Evolutionary conservation across 2,888 invertebrate genomes (phyloP).

Genomic region (Strigamia transsilvanica): DNA sequence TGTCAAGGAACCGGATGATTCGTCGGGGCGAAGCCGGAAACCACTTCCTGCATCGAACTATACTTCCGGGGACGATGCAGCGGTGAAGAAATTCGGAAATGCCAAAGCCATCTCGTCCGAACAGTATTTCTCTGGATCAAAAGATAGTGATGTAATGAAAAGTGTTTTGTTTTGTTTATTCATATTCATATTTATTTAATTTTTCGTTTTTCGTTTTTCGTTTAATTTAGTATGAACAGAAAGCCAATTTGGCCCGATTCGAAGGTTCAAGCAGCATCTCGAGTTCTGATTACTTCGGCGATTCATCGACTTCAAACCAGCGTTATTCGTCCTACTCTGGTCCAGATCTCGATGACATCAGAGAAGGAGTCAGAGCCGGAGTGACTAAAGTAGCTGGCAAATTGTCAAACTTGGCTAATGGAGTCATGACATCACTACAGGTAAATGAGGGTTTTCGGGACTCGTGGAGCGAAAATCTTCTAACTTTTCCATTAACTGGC

Average conservation of each 20-base stretch:
- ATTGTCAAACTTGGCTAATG: slow-evolving; percentile 91
- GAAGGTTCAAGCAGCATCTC: slow-evolving; percentile 95
- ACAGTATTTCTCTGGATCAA: slow-evolving; percentile 87
- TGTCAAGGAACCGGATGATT: slow-evolving; percentile 56
- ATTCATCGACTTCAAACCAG: slow-evolving; percentile 61
- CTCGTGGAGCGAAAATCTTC: neutral
- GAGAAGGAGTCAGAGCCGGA: slow-evolving; percentile 95
- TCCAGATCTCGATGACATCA: slow-evolving; percentile 92
- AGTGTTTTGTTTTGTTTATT: neutral
- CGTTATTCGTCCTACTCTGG: slow-evolving; percentile 60
- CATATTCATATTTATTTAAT: no score
- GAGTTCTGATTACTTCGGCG: slow-evolving; percentile 93
- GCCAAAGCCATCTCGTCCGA: slow-evolving; percentile 98
- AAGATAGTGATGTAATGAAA: slow-evolving; percentile 68
- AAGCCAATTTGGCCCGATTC: slow-evolving; percentile 75
- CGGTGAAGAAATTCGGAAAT: slow-evolving; percentile 94
- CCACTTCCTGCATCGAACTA: slow-evolving; percentile 50
- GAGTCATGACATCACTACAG: slow-evolving; percentile 92
- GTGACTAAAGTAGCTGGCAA: slow-evolving; percentile 98
- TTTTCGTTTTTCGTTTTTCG: no score
- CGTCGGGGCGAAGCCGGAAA: slow-evolving; percentile 57
- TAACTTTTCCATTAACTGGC: neutral
- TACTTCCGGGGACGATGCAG: slow-evolving; percentile 72
- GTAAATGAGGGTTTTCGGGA: slow-evolving; percentile 65
- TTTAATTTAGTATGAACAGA: slow-evolving; percentile 67